phyloP scores from a whole-genome alignment of 2,797 vertebrate species.

The Amblyopsis hoosieri region DNA sequence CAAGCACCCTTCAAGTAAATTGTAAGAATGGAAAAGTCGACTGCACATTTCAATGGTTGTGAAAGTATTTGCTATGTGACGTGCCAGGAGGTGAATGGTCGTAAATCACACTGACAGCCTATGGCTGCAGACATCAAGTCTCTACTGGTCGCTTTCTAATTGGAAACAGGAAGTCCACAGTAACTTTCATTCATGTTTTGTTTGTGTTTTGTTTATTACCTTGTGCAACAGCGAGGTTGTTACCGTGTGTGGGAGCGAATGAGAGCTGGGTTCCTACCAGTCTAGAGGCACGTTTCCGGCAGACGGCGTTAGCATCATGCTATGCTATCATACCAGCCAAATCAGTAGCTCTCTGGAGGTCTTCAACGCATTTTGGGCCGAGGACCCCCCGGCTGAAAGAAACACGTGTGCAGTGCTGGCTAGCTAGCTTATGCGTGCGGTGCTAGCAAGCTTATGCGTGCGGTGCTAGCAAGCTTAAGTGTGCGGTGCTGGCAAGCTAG shows the following conservation, averaged over 20 bases:
- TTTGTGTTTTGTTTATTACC: neutral
- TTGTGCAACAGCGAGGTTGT: constrained; percentile 1
- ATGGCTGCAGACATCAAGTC: constrained; percentile 51
- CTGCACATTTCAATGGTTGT: constrained; percentile 28
- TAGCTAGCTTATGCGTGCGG: constrained; percentile 33
- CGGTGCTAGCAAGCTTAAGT: constrained; percentile 51
- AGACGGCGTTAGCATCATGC: constrained; percentile 1
- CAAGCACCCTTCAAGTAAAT: constrained; percentile 25
- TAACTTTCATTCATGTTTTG: neutral
- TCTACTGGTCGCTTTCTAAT: constrained; percentile 27
- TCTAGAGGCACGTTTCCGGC: neutral
- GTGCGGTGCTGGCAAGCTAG: constrained; percentile 60
- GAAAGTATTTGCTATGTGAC: constrained; percentile 48
- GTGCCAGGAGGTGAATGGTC: constrained; percentile 57
- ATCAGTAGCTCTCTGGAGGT: too few relatives aligned
- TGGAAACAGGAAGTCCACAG: constrained; percentile 7
- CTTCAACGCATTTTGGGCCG: neutral
- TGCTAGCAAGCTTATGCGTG: too few relatives aligned
- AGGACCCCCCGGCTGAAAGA: constrained; percentile 49
- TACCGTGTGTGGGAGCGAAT: neutral
- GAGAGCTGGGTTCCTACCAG: neutral
- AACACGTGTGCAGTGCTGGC: constrained; percentile 57
- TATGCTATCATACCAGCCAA: constrained; percentile 6
- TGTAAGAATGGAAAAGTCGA: constrained; percentile 34
- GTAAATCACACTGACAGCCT: constrained; percentile 62